phyloP scores from a whole-genome alignment of 2,888 invertebrate species.

The Phyto melanocephala region DNA sequence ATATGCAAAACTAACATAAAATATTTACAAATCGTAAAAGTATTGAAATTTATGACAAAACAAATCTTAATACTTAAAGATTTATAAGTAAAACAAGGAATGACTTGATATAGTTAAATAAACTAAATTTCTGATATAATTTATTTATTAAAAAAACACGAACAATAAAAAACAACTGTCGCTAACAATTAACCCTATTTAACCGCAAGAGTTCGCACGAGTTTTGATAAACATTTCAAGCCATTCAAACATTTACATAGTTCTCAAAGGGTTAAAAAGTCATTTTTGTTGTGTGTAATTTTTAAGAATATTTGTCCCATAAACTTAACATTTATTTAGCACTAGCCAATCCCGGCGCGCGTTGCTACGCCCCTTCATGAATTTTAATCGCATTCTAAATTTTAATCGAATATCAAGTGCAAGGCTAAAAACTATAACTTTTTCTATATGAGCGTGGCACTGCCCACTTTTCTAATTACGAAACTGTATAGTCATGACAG shows the following conservation, averaged over 20 bases:
- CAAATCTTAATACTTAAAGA: constrained; percentile 7
- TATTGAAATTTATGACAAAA: constrained; percentile 56
- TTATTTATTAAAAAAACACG: background rate
- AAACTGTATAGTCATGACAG: too few relatives aligned
- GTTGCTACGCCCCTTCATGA: too few relatives aligned
- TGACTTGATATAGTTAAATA: background rate
- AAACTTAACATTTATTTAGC: constrained; percentile 55
- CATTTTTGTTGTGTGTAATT: constrained; percentile 19
- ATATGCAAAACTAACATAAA: background rate
- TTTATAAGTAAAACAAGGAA: background rate
- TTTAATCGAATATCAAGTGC: too few relatives aligned
- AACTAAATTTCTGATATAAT: too few relatives aligned
- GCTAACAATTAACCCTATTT: constrained; percentile 40
- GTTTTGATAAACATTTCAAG: background rate
- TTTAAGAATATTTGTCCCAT: constrained; percentile 37
- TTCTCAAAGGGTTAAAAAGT: constrained; percentile 52
- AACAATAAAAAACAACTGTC: constrained; percentile 4
- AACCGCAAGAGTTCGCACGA: background rate
- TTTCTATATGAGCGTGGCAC: too few relatives aligned
- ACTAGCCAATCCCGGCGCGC: too few relatives aligned
- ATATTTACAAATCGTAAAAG: constrained; percentile 32
- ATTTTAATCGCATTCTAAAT: too few relatives aligned
- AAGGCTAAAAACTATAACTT: too few relatives aligned
- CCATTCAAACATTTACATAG: background rate
- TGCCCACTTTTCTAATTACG: too few relatives aligned